These are phyloP conservation scores for Excalfactoria chinensis DNA, from an alignment of 2,113 vertebrate genomes.

Conservation along the genomic window DNA sequence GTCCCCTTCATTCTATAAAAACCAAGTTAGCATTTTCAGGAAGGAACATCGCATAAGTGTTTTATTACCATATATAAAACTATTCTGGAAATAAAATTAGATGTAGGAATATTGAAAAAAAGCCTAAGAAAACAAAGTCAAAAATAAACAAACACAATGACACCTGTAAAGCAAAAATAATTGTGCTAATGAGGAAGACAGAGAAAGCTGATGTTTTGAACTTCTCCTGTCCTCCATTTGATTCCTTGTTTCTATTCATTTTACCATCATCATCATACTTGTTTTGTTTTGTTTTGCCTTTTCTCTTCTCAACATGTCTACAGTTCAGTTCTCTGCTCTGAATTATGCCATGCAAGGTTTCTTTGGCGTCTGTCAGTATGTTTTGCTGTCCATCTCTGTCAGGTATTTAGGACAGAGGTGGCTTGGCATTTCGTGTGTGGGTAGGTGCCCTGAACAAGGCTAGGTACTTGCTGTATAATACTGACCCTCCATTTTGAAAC, in stretches of 20 bases:
- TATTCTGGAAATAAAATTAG: background rate
- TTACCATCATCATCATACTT: background rate
- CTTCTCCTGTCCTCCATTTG: background rate
- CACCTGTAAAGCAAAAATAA: background rate
- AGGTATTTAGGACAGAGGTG: background rate
- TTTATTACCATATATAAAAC: conserved; percentile 10
- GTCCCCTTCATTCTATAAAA: conserved; percentile 4
- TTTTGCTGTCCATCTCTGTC: background rate
- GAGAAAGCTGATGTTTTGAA: background rate
- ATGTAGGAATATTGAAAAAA: background rate
- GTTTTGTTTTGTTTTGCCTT: background rate
- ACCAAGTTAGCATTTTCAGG: background rate
- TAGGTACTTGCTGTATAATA: background rate
- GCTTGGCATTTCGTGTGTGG: background rate
- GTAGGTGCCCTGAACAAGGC: background rate
- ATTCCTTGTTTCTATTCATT: background rate
- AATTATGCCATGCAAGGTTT: background rate
- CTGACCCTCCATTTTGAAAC: background rate
- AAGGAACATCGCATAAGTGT: background rate
- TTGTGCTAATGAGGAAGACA: background rate
- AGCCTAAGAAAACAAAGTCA: too few species aligned
- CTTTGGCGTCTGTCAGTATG: background rate
- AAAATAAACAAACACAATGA: background rate
- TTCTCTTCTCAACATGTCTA: background rate
- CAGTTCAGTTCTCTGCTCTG: background rate